Evolutionary conservation across 2,888 invertebrate genomes (phyloP), one percentile per base, ranked within the genome.

Genomic region (Agriopis marginaria): DNA sequence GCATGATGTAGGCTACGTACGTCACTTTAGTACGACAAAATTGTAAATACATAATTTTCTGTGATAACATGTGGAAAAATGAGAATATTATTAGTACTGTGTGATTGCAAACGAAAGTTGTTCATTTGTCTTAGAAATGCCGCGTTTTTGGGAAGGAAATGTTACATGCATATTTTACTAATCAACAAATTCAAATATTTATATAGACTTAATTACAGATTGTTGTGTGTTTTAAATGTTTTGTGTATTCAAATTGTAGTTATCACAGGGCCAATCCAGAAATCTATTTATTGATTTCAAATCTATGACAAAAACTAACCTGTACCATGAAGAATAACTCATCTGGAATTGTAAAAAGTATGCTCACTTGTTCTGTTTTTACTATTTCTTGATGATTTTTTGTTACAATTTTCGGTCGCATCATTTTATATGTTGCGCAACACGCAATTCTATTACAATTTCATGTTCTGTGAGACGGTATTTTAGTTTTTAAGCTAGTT

Each of bases 1-100:
- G 86, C 90, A 90, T 89, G 87, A 86, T 86, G 85, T 89, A 89
- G 87, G 86, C 75, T 86, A 88, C 86, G 90, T 92, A 91, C 89
- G 86, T 87, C 89, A 92, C 88, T 87, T 87, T 89, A 89, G 90
- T 90, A 88, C 86, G 93, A 92, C 92, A 91, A 94, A 94, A 92
- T 93, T 94, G 94, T 94, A 94, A 92, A 94, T 94, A 94, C 92
- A 94, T 94, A 88, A 93, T 94, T 94, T 94, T 94, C 94, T 94
- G 94, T 94, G 94, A 94, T 94, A 94, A 94, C 93, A 94, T 92
- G 91, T 82, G 87, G 84, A 88, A 90, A 90, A 90, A 90, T 91
- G 89, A 88, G 86, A 81, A 87, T 86, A 87, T 88, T 89, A 92
- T 90, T 93, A 93, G 91, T 90, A 91, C 90, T 90, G 94, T 91